These are phyloP conservation scores for Euplexia lucipara DNA, from an alignment of 2,888 invertebrate species.

Conservation along the genomic window DNA sequence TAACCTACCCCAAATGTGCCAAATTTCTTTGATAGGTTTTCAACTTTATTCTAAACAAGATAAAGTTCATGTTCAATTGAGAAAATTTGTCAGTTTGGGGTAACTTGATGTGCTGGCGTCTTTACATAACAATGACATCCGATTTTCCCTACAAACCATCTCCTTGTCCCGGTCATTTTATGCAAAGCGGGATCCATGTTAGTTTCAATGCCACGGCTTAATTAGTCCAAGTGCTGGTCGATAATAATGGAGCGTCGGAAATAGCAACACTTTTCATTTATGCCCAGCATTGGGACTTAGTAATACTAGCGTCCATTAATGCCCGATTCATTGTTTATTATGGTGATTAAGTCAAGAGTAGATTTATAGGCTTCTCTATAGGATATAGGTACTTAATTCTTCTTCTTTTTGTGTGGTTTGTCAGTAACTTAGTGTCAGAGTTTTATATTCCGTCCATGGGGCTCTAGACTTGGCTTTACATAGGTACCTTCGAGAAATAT, in stretches of 20 bases:
- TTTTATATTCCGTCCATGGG: too few species aligned
- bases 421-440: too few species aligned
- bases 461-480: too few species aligned
- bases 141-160: not conserved
- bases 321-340: slow-evolving; percentile 37
- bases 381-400: too few species aligned
- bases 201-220: slow-evolving; percentile 59
- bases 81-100: too few species aligned
- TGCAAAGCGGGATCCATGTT: slow-evolving; percentile 41
- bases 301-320: slow-evolving; percentile 36
- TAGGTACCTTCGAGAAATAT: too few species aligned
- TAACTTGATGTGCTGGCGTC: too few species aligned
- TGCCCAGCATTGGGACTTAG: slow-evolving; percentile 45
- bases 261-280: slow-evolving; percentile 61
- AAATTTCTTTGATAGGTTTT: too few species aligned
- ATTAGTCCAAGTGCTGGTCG: slow-evolving; percentile 62
- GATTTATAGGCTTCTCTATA: slow-evolving; percentile 31
- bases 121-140: not conserved
- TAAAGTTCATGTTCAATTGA: too few species aligned
- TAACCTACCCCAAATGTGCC: too few species aligned
- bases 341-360: slow-evolving; percentile 49
- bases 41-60: too few species aligned
- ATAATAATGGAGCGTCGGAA: slow-evolving; percentile 46
- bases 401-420: too few species aligned
- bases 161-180: slow-evolving; percentile 26